Conservation (phyloP, 2,113 vertebrate species). For the Chaetorhynchus papuensis region DNA sequence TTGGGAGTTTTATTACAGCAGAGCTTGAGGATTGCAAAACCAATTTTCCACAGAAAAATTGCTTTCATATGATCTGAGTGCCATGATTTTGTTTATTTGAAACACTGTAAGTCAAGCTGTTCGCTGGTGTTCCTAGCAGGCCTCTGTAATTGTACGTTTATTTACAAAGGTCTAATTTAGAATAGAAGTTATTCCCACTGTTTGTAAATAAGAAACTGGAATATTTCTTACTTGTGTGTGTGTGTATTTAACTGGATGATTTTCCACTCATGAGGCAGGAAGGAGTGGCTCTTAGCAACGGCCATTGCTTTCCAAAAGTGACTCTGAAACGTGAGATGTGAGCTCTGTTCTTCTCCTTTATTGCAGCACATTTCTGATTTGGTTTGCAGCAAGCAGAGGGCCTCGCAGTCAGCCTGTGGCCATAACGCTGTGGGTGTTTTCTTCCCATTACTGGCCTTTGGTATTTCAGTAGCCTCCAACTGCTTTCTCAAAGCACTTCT, state of each 20-base stretch:
- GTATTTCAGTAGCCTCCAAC: background rate
- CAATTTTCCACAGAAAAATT: constrained; percentile 43
- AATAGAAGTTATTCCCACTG: background rate
- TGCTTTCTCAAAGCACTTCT: background rate
- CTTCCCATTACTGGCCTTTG: background rate
- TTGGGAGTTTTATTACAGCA: constrained; percentile 43
- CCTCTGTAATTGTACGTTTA: constrained; percentile 6
- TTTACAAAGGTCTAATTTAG: background rate
- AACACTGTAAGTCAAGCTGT: background rate
- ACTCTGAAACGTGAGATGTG: background rate
- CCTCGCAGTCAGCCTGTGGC: background rate
- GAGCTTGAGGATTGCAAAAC: constrained; percentile 45
- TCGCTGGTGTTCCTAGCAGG: background rate
- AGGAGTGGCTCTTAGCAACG: fast-evolving
- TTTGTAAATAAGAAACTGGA: constrained; percentile 1
- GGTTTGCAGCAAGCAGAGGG: background rate
- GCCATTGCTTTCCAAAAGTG: background rate
- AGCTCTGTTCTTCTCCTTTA: background rate
- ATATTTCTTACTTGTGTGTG: background rate
- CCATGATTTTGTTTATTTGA: constrained; percentile 17
- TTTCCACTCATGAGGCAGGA: background rate
- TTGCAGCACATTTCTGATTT: background rate
- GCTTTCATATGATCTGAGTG: constrained; percentile 19
- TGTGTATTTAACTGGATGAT: background rate
- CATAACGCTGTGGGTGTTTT: background rate